Conservation (phyloP, 2,888 invertebrate species). For the Diaprepes abbreviatus region DNA sequence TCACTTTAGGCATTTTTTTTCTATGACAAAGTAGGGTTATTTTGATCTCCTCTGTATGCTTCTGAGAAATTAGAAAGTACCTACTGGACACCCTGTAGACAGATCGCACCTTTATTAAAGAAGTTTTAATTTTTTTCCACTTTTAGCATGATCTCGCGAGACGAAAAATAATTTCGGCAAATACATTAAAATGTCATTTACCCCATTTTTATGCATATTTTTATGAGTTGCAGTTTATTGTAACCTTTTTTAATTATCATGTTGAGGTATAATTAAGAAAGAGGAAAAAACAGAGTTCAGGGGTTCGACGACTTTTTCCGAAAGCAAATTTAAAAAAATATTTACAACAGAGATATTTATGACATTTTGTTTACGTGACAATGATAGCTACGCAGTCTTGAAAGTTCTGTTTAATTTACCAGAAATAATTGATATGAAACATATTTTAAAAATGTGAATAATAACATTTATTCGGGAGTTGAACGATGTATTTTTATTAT, state of each 20-base stretch:
- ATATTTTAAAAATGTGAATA: too few relatives aligned
- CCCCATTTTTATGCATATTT: not conserved
- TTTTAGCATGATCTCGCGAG: not conserved
- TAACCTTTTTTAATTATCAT: not conserved
- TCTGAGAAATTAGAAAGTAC: too few relatives aligned
- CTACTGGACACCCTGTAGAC: too few relatives aligned
- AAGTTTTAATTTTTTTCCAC: not conserved
- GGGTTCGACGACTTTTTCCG: not conserved
- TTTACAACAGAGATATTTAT: not conserved
- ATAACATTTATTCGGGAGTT: too few relatives aligned
- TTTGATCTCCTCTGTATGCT: too few relatives aligned
- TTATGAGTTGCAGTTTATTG: not conserved
- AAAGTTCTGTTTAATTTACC: too few relatives aligned
- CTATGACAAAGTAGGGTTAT: too few relatives aligned
- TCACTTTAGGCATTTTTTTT: too few relatives aligned
- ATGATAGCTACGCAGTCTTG: too few relatives aligned
- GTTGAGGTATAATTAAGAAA: not conserved
- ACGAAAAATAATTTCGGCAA: not conserved
- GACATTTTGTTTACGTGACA: not conserved
- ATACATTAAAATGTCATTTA: not conserved
- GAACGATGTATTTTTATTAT: too few relatives aligned
- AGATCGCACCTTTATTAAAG: not conserved
- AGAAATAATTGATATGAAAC: too few relatives aligned
- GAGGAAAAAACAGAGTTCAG: not conserved
- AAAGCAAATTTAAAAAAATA: not conserved